Evolutionary conservation across 2,797 vertebrate species (phyloP).

Genomic region (Clarias laeviceps): DNA sequence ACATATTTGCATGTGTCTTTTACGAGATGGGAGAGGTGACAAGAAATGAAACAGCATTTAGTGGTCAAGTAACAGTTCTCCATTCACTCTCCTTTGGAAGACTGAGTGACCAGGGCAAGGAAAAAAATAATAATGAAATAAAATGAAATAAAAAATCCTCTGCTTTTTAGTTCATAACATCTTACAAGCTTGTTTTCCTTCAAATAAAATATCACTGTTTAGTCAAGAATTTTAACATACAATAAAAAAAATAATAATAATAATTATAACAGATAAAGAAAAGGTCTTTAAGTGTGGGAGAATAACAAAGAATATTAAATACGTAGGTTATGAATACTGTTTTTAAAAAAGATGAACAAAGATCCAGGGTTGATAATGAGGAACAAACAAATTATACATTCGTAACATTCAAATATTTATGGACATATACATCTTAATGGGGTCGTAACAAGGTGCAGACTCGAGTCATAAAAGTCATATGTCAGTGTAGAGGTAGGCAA

Average conservation of each 20-base stretch:
- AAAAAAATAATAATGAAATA: constrained; percentile 1
- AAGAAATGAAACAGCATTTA: constrained; percentile 53
- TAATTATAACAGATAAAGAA: background rate
- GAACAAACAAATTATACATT: constrained; percentile 12
- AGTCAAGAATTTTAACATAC: background rate
- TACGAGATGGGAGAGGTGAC: constrained; percentile 48
- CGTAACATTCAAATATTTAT: constrained; percentile 22
- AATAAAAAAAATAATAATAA: background rate
- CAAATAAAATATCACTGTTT: background rate
- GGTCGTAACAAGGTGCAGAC: constrained; percentile 9
- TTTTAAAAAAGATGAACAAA: constrained; percentile 5
- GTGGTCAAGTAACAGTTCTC: constrained; percentile 44
- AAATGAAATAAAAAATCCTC: background rate
- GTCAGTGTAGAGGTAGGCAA: constrained; percentile 41
- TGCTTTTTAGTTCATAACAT: constrained; percentile 21
- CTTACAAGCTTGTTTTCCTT: constrained; percentile 6
- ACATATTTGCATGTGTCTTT: constrained; percentile 42
- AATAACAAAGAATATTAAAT: background rate
- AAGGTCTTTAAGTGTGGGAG: background rate
- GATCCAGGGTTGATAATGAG: constrained; percentile 1
- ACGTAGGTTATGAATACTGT: background rate
- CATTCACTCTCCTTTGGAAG: constrained; percentile 38
- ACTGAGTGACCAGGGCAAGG: constrained; percentile 23
- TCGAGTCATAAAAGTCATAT: constrained; percentile 43
- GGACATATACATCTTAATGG: constrained; percentile 9